These are phyloP conservation scores for Notodonta ziczac DNA, from an alignment of 2,888 invertebrate genomes.

Conservation along the genomic window DNA sequence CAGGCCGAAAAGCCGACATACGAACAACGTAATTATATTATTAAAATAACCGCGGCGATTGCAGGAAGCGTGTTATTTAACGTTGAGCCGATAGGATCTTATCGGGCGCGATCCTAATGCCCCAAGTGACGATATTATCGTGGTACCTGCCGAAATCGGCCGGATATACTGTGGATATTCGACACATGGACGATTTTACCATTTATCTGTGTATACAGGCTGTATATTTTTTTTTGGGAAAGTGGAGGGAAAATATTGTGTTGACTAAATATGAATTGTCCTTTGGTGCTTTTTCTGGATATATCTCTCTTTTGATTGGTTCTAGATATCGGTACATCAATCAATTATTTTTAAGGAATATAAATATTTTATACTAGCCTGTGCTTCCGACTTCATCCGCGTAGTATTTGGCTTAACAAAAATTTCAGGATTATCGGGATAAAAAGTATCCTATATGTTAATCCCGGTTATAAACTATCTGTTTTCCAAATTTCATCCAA, in stretches of 20 bases:
- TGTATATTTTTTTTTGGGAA: conserved; percentile 26
- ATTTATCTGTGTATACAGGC: conserved; percentile 47
- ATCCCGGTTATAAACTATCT: too few species aligned
- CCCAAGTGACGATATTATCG: conserved; percentile 83
- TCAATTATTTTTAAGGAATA: too few species aligned
- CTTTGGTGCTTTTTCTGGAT: too few species aligned
- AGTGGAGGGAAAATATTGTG: neutral
- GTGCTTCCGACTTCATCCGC: too few species aligned
- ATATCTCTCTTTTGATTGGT: too few species aligned
- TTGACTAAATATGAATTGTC: too few species aligned
- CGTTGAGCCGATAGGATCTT: conserved; percentile 78
- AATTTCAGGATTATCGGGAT: too few species aligned
- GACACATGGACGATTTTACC: conserved; percentile 56
- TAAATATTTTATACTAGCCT: too few species aligned
- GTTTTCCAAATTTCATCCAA: too few species aligned
- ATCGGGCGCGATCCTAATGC: conserved; percentile 77
- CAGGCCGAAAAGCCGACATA: conserved; percentile 66
- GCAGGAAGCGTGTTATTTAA: conserved; percentile 84
- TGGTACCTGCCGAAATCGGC: conserved; percentile 74
- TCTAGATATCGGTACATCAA: too few species aligned
- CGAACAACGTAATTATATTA: conserved; percentile 81
- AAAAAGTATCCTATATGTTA: too few species aligned
- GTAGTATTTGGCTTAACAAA: too few species aligned
- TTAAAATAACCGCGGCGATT: conserved; percentile 81
- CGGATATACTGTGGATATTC: conserved; percentile 65